Conservation (phyloP, 2,888 invertebrate genomes). For the Drosophila atripex region DNA sequence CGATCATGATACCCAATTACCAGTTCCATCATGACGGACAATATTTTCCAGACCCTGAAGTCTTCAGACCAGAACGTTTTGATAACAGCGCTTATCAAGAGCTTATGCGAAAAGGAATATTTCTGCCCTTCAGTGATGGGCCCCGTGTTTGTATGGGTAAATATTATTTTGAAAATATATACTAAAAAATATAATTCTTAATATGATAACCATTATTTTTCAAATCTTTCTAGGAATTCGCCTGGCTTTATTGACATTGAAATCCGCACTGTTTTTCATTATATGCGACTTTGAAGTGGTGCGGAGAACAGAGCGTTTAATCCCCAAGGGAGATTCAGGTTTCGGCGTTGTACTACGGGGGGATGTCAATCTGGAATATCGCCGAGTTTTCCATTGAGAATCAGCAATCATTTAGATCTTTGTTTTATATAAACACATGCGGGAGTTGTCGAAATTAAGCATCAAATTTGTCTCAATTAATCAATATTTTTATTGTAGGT, state of each 20-base stretch:
- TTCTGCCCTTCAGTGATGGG: conserved; percentile 81
- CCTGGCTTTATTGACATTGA: conserved; percentile 67
- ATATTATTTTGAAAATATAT: neutral
- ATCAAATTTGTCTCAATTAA: no score
- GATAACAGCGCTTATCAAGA: conserved; percentile 67
- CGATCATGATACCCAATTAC: conserved; percentile 80
- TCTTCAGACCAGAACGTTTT: conserved; percentile 79
- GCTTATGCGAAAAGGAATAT: conserved; percentile 65
- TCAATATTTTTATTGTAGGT: no score
- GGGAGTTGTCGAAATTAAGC: no score
- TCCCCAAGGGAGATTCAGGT: conserved; percentile 49
- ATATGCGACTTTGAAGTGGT: conserved; percentile 62
- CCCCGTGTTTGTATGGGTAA: conserved; percentile 80
- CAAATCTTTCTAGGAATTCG: conserved; percentile 55
- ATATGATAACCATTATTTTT: neutral
- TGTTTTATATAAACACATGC: neutral
- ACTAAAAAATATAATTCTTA: neutral
- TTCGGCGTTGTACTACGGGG: conserved; percentile 68
- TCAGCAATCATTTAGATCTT: neutral
- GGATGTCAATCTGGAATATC: conserved; percentile 67
- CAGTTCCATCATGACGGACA: conserved; percentile 79
- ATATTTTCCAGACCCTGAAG: conserved; percentile 69
- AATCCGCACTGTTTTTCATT: conserved; percentile 67
- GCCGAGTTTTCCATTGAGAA: conserved; percentile 41
- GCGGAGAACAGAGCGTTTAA: conserved; percentile 22